Conservation (phyloP, 2,113 vertebrate genomes). For the Otis tarda region DNA sequence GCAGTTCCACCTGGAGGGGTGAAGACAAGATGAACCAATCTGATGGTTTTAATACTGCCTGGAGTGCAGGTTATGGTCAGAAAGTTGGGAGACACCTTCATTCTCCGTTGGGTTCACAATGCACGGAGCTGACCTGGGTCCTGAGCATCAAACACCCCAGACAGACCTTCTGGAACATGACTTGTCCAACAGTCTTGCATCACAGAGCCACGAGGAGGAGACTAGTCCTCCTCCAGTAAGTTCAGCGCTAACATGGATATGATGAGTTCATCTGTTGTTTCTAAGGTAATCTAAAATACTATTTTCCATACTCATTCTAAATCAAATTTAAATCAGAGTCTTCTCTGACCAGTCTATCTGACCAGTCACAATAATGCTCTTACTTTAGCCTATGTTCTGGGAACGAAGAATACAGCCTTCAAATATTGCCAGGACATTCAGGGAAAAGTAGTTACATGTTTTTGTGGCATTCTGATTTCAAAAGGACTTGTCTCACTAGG, state of each 20-base stretch:
- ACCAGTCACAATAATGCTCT: not conserved
- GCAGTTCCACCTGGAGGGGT: not conserved
- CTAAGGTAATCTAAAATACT: not conserved
- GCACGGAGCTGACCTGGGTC: not conserved
- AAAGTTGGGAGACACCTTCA: not conserved
- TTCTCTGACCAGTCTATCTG: not conserved
- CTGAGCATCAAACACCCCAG: not conserved
- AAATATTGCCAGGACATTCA: not conserved
- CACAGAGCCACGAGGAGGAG: not conserved
- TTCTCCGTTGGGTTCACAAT: not conserved
- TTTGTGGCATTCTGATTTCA: not conserved
- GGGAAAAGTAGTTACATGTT: not conserved
- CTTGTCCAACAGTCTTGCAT: not conserved
- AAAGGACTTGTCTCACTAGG: not conserved
- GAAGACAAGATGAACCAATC: not conserved
- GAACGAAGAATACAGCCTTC: not conserved
- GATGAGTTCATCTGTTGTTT: not conserved
- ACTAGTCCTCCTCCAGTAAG: not conserved
- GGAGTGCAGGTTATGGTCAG: not conserved
- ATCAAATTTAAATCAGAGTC: not conserved
- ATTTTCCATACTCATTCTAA: not conserved
- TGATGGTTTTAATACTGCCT: not conserved
- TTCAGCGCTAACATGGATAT: not conserved
- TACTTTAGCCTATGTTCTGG: not conserved
- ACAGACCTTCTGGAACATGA: not conserved